Percentiles rank a stretch among this genome's conserved stretches.
Conservation (phyloP, 64 coral and sea anemone genomes). For the Montipora capricornis region DNA sequence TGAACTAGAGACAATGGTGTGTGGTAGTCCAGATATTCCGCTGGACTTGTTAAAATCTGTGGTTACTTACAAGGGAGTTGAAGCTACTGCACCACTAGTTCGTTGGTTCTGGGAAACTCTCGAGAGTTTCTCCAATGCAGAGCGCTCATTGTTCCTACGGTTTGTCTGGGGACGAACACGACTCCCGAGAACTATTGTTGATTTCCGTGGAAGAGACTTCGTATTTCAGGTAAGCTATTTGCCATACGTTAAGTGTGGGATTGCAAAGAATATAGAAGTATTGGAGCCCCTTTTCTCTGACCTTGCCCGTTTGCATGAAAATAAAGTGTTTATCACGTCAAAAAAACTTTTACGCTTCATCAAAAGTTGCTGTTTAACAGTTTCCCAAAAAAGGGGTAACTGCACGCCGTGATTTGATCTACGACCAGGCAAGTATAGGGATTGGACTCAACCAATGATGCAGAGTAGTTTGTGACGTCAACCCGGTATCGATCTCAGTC, state of each 20-base stretch:
- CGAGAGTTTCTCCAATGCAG: conserved; percentile 96
- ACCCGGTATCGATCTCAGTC: no score
- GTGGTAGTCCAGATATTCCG: conserved; percentile 97
- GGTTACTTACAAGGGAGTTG: conserved; percentile 95
- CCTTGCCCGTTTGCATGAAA: no score
- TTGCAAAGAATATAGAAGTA: neutral
- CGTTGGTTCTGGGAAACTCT: conserved; percentile 99
- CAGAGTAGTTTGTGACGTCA: no score
- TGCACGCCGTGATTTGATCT: no score
- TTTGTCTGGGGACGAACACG: conserved; percentile 99
- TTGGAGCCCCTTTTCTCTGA: no score
- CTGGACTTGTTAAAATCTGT: conserved; percentile 96
- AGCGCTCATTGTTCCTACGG: conserved; percentile 94
- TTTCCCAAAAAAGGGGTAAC: no score
- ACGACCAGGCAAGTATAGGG: no score
- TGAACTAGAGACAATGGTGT: conserved; percentile 97
- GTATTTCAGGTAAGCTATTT: conserved; percentile 88
- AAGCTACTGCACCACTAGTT: conserved; percentile 83
- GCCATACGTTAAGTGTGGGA: neutral
- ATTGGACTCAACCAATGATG: no score
- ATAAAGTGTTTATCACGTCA: no score
- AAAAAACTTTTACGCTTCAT: no score
- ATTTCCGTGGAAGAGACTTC: conserved; percentile 97
- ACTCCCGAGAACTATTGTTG: conserved; percentile 96
- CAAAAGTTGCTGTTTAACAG: no score